Conservation (phyloP, 2,888 invertebrate species). For the Campoletis raptor region DNA sequence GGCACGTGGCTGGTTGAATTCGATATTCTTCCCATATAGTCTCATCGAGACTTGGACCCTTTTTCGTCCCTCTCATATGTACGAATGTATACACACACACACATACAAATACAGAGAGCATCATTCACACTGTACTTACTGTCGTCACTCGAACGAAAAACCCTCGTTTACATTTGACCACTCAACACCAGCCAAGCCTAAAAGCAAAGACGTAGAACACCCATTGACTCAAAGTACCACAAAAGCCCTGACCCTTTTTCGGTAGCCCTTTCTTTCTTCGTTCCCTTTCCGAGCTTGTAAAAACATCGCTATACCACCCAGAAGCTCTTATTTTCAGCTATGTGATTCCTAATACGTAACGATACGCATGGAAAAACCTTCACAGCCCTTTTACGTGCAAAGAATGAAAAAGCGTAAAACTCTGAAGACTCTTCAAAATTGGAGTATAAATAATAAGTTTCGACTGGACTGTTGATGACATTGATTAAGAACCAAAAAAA, state of each 20-base stretch:
- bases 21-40: slow-evolving; percentile 11
- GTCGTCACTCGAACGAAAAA: slow-evolving; percentile 29
- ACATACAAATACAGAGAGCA: neutral
- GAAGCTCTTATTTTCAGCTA: neutral
- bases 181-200: slow-evolving; percentile 21
- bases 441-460: neutral
- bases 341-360: too few relatives aligned
- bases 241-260: slow-evolving; percentile 26
- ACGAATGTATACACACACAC: neutral
- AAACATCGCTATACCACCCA: slow-evolving; percentile 11
- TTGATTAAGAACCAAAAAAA: neutral
- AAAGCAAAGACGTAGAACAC: slow-evolving; percentile 28
- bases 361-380: neutral
- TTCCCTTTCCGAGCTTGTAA: neutral
- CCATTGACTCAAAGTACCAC: slow-evolving; percentile 30
- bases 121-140: neutral
- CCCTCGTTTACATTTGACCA: slow-evolving; percentile 18
- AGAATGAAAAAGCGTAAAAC: neutral
- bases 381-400: neutral
- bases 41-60: slow-evolving; percentile 29
- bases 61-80: slow-evolving; percentile 5
- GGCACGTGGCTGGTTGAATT: slow-evolving; percentile 39
- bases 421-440: neutral
- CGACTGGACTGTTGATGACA: neutral
- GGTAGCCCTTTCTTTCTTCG: neutral